A percentile compares a stretch with the other conserved stretches of the same genome.
These are phyloP conservation scores for Benthosema pterotum DNA, from an alignment of 2,797 vertebrate genomes.

Conservation along the genomic window DNA sequence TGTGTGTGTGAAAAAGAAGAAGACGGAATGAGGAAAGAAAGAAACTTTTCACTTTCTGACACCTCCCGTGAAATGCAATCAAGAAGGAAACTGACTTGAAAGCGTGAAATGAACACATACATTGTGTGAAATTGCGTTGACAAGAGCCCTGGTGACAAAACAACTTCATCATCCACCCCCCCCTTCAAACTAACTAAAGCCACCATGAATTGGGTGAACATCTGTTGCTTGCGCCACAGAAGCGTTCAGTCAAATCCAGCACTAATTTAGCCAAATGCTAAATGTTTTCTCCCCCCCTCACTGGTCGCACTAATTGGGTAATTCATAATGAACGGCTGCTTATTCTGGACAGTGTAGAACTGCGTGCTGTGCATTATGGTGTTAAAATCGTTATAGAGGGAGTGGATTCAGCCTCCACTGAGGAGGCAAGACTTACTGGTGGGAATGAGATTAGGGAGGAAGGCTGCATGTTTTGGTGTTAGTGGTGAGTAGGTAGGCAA, in stretches of 20 bases:
- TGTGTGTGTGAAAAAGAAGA: not conserved
- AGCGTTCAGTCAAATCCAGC: conserved; percentile 20
- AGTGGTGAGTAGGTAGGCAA: not conserved
- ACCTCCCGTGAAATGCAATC: conserved; percentile 20
- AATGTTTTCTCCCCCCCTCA: conserved; percentile 22
- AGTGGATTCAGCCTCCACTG: conserved; percentile 21
- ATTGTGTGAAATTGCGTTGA: conserved; percentile 60
- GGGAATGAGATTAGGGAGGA: conserved; percentile 51
- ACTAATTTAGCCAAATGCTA: conserved; percentile 29
- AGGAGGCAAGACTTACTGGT: conserved; percentile 23
- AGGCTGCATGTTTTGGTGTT: conserved; percentile 63
- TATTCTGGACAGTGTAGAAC: conserved; percentile 17
- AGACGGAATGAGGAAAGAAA: conserved; percentile 24
- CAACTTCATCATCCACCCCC: conserved; percentile 44
- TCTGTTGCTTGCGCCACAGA: conserved; percentile 35
- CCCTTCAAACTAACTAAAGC: no score
- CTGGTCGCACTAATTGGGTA: conserved; percentile 14
- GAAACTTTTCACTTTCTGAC: conserved; percentile 6
- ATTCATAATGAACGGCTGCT: conserved; percentile 32
- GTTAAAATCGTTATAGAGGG: conserved; percentile 20
- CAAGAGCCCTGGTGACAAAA: conserved; percentile 50
- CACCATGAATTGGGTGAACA: conserved; percentile 41
- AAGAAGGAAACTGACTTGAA: conserved; percentile 40
- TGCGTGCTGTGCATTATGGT: conserved; percentile 9
- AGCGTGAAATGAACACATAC: conserved; percentile 47